Percentiles rank a stretch among this genome's conserved stretches.
phyloP scores from a whole-genome alignment of 2,888 invertebrate species.

The Amaurobius ferox region DNA sequence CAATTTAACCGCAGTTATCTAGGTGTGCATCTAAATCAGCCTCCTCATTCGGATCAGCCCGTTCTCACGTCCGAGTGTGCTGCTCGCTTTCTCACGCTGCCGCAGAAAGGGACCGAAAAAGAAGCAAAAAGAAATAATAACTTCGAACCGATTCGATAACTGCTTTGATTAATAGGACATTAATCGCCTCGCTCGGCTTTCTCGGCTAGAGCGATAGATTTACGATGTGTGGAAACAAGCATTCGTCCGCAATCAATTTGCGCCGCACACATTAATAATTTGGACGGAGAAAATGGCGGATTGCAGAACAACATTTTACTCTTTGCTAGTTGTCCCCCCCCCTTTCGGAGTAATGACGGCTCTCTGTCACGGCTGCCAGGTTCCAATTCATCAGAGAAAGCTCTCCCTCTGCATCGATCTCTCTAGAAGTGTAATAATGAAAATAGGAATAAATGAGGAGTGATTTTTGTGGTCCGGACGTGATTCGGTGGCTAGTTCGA shows the following conservation, averaged over 20 bases:
- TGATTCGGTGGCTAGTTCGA: constrained; percentile 35
- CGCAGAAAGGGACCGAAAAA: constrained; percentile 17
- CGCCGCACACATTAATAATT: constrained; percentile 65
- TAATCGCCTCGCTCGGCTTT: constrained; percentile 50
- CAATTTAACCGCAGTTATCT: constrained; percentile 37
- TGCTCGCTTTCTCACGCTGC: constrained; percentile 32
- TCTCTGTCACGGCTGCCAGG: constrained; percentile 64
- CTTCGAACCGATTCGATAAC: constrained; percentile 44
- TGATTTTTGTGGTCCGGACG: constrained; percentile 43
- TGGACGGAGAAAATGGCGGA: constrained; percentile 43
- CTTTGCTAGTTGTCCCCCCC: background rate
- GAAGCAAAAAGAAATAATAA: constrained; percentile 3
- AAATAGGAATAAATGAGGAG: constrained; percentile 68
- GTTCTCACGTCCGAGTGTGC: constrained; percentile 52
- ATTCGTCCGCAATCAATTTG: constrained; percentile 62
- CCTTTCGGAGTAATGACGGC: constrained; percentile 44
- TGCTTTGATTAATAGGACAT: constrained; percentile 70
- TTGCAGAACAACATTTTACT: constrained; percentile 19
- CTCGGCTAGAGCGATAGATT: constrained; percentile 16
- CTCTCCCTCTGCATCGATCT: constrained; percentile 6
- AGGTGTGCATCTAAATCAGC: constrained; percentile 64
- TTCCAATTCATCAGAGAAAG: constrained; percentile 59
- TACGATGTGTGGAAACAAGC: constrained; percentile 67
- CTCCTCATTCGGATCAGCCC: constrained; percentile 28
- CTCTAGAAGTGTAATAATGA: constrained; percentile 61